Evolutionary conservation across 2,888 invertebrate species (phyloP).

Genomic region (Nasonovia ribisnigri): DNA sequence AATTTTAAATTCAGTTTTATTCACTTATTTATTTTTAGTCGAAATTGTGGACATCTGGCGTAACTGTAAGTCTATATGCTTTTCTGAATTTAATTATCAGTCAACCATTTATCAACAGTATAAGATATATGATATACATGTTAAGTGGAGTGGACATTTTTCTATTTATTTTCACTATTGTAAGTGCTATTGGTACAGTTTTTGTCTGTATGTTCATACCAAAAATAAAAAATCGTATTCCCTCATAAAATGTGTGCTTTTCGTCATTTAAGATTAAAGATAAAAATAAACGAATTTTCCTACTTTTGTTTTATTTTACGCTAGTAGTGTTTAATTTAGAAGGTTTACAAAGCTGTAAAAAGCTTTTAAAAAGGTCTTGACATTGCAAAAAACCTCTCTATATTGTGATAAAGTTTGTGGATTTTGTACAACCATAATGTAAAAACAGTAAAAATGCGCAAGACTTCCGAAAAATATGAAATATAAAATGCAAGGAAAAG

Average conservation of each 20-base stretch:
- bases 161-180: not conserved
- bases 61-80: conserved; percentile 37
- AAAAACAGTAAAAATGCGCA: conserved; percentile 22
- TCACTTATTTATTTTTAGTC: conserved; percentile 12
- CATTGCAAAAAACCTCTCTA: conserved; percentile 25
- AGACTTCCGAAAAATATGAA: conserved; percentile 2
- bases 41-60: conserved; percentile 45
- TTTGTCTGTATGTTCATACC: not conserved
- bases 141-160: not conserved
- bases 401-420: conserved; percentile 24
- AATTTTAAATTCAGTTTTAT: not conserved
- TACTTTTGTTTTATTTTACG: conserved; percentile 3
- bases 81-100: conserved; percentile 21
- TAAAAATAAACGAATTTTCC: conserved; percentile 24
- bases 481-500: conserved; percentile 5
- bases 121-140: not conserved
- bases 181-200: not conserved
- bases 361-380: conserved; percentile 43
- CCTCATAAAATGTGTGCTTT: conserved; percentile 7
- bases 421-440: conserved; percentile 24
- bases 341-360: conserved; percentile 13
- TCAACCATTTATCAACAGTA: not conserved
- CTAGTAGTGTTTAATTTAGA: conserved; percentile 39
- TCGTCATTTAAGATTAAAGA: conserved; percentile 27
- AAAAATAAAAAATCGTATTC: not conserved